Evolutionary conservation across 2,888 invertebrate genomes (phyloP).

Genomic region (Calliopum simillimum): DNA sequence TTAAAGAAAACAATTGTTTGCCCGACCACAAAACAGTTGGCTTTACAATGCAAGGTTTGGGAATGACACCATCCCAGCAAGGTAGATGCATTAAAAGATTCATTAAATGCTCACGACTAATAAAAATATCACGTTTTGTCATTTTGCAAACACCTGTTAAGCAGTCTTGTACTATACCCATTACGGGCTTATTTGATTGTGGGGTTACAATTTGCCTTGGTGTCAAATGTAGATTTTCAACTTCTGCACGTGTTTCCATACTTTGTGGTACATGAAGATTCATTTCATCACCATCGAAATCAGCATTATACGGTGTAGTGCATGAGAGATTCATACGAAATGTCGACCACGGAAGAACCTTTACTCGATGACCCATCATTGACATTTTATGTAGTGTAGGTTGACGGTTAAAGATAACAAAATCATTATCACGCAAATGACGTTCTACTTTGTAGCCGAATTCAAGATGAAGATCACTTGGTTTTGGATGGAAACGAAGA

Average conservation of each 20-base stretch:
- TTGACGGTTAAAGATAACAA: slow-evolving; percentile 77
- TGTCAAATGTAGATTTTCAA: slow-evolving; percentile 72
- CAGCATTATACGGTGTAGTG: slow-evolving; percentile 78
- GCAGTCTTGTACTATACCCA: slow-evolving; percentile 98
- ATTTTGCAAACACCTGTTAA: slow-evolving; percentile 93
- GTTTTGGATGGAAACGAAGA: slow-evolving; percentile 75
- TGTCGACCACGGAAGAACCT: slow-evolving; percentile 77
- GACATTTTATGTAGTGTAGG: slow-evolving; percentile 79
- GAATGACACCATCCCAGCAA: slow-evolving; percentile 98
- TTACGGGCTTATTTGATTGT: slow-evolving; percentile 81
- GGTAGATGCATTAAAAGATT: slow-evolving; percentile 97
- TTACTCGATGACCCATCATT: slow-evolving; percentile 76
- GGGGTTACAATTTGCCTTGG: slow-evolving; percentile 76
- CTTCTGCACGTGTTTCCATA: slow-evolving; percentile 74
- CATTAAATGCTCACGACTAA: slow-evolving; percentile 97
- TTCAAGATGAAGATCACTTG: slow-evolving; percentile 72
- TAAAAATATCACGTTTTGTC: slow-evolving; percentile 97
- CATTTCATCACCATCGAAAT: slow-evolving; percentile 80
- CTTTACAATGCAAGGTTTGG: slow-evolving; percentile 82
- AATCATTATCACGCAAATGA: slow-evolving; percentile 75
- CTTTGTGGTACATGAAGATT: slow-evolving; percentile 75
- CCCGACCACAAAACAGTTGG: slow-evolving; percentile 95
- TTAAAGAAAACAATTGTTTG: slow-evolving; percentile 94
- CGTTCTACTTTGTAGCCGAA: slow-evolving; percentile 70
- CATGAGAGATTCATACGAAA: slow-evolving; percentile 76